A percentile compares a stretch with the other conserved stretches of the same genome.
Conservation (phyloP, 2,888 invertebrate species). For the Andrena hattorfiana region DNA sequence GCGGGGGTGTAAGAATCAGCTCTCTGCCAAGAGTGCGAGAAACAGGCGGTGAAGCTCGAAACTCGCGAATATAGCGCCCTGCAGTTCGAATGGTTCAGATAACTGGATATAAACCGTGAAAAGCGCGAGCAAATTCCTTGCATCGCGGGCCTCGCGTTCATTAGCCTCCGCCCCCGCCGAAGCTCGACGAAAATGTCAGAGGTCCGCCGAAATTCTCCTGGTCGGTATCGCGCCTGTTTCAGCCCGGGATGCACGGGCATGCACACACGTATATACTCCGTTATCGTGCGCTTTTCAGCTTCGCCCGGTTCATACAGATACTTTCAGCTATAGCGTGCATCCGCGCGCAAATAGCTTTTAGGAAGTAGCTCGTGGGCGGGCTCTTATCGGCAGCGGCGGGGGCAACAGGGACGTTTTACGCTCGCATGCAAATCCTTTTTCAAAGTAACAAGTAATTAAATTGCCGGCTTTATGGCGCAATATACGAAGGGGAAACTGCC, state of each 20-base stretch:
- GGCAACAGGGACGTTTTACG: conserved; percentile 21
- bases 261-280: conserved; percentile 5
- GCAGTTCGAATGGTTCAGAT: neutral
- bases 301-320: conserved; percentile 6
- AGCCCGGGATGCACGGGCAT: neutral
- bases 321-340: neutral
- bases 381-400: conserved; percentile 31
- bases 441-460: conserved; percentile 50
- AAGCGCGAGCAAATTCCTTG: neutral
- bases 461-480: conserved; percentile 14
- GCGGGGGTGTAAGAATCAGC: too few relatives aligned
- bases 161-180: neutral
- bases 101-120: neutral
- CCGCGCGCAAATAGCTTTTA: conserved; percentile 42
- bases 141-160: neutral
- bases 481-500: neutral
- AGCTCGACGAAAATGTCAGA: neutral
- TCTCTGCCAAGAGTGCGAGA: too few relatives aligned
- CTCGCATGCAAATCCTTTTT: conserved; percentile 36
- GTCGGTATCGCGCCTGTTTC: conserved; percentile 6
- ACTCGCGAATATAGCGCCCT: neutral
- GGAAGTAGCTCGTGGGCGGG: conserved; percentile 1
- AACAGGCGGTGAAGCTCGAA: neutral
- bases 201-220: neutral
- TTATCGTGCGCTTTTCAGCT: conserved; percentile 42